These are phyloP conservation scores for Gerris lacustris DNA, from an alignment of 2,888 invertebrate species.

Conservation along the genomic window DNA sequence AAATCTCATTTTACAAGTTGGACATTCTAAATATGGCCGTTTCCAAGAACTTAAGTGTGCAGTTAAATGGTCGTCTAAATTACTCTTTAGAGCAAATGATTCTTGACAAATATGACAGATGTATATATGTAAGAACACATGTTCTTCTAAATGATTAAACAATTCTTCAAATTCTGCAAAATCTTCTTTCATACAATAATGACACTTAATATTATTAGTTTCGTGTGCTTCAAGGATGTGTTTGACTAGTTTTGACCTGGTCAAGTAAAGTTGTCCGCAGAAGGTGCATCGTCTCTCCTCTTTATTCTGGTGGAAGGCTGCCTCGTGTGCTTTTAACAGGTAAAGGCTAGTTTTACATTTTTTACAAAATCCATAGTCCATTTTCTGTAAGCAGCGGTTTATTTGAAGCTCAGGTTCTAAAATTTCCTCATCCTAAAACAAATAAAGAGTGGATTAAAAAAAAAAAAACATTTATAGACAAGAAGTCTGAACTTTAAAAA, in stretches of 20 bases:
- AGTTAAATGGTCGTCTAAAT: neutral
- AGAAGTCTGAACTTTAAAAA: too few species aligned
- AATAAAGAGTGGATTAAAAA: too few species aligned
- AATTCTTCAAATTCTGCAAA: neutral
- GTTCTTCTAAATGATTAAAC: neutral
- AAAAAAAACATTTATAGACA: too few species aligned
- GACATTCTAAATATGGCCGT: neutral
- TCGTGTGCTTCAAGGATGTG: neutral
- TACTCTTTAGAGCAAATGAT: neutral
- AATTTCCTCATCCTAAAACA: too few species aligned
- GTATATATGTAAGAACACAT: neutral
- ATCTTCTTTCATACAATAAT: neutral
- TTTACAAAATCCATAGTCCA: neutral
- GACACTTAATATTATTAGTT: neutral
- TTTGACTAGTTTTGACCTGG: neutral
- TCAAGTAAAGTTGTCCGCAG: neutral
- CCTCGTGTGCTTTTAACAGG: neutral
- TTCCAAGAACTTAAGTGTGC: neutral
- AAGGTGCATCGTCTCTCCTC: neutral
- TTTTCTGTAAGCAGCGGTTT: too few species aligned
- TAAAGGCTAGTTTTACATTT: neutral
- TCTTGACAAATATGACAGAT: neutral
- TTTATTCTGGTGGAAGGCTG: neutral
- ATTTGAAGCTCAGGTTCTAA: too few species aligned
- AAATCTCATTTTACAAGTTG: neutral